These are phyloP conservation scores for Mercenaria mercenaria DNA, from an alignment of 1,140 invertebrate genomes.

Conservation along the genomic window DNA sequence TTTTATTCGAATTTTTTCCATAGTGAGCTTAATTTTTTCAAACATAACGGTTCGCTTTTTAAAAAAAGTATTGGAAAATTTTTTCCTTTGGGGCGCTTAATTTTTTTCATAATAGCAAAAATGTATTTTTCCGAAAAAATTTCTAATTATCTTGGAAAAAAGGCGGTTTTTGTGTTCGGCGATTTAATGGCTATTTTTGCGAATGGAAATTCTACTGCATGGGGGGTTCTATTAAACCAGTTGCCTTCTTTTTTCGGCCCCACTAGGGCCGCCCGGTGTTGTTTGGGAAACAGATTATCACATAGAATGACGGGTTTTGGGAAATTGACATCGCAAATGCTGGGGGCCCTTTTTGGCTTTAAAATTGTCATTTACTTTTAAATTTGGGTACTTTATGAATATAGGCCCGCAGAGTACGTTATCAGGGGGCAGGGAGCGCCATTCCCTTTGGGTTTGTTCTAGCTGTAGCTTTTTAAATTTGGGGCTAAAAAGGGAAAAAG, in stretches of 20 bases:
- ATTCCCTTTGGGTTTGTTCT: conserved; percentile 38
- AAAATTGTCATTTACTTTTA: conserved; percentile 65
- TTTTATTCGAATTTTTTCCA: conserved; percentile 73
- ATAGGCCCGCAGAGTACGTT: conserved; percentile 66
- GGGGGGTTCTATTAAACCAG: conserved; percentile 60
- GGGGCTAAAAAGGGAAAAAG: conserved; percentile 51
- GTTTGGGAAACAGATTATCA: conserved; percentile 72
- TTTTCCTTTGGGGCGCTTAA: conserved; percentile 70
- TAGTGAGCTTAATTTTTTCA: conserved; percentile 64
- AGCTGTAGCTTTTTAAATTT: neutral
- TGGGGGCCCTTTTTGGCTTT: conserved; percentile 69
- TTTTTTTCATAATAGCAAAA: conserved; percentile 67
- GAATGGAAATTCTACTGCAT: conserved; percentile 13
- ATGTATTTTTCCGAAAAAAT: conserved; percentile 66
- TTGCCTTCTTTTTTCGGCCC: conserved; percentile 68
- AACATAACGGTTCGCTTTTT: conserved; percentile 66
- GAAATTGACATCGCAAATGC: conserved; percentile 62
- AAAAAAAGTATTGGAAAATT: conserved; percentile 74
- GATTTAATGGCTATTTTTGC: conserved; percentile 65
- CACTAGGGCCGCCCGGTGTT: conserved; percentile 68
- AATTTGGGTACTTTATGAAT: conserved; percentile 76
- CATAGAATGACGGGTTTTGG: conserved; percentile 65
- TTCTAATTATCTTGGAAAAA: conserved; percentile 71
- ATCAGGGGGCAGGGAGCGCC: conserved; percentile 61
- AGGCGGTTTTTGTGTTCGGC: conserved; percentile 43